Conservation (phyloP, 2,888 invertebrate genomes). For the Patella depressa region DNA sequence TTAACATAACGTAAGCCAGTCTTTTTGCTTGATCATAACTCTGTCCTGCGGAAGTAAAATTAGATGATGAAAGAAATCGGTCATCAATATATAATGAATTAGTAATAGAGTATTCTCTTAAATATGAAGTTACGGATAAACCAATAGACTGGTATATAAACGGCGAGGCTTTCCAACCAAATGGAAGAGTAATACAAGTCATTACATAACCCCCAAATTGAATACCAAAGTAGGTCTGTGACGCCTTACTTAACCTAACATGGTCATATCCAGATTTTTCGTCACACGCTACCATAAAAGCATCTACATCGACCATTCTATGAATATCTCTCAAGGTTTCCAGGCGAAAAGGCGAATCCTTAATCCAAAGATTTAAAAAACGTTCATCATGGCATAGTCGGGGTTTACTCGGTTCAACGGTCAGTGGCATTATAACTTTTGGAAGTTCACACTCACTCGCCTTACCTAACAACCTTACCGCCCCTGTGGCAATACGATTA, state of each 20-base stretch:
- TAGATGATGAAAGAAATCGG: not conserved
- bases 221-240: constrained; percentile 24
- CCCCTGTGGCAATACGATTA: constrained; percentile 20
- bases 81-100: not conserved
- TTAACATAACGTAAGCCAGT: not conserved
- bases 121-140: constrained; percentile 16
- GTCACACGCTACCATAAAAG: constrained; percentile 23
- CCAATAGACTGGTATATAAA: constrained; percentile 27
- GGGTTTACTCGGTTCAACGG: constrained; percentile 29
- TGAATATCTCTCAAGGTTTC: constrained; percentile 28
- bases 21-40: not conserved
- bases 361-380: constrained; percentile 30
- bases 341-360: constrained; percentile 25
- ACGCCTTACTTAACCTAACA: not conserved
- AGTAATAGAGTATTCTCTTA: not conserved
- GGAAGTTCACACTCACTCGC: constrained; percentile 11
- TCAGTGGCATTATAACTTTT: constrained; percentile 5
- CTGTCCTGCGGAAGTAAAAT: no score
- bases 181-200: constrained; percentile 24
- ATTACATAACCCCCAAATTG: constrained; percentile 26
- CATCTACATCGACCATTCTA: constrained; percentile 18
- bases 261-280: constrained; percentile 35
- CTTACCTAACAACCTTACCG: constrained; percentile 19
- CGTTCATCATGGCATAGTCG: constrained; percentile 30
- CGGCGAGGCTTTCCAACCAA: constrained; percentile 25